These are phyloP conservation scores for Dromius quadrimaculatus DNA, from an alignment of 2,888 invertebrate species.

Conservation along the genomic window DNA sequence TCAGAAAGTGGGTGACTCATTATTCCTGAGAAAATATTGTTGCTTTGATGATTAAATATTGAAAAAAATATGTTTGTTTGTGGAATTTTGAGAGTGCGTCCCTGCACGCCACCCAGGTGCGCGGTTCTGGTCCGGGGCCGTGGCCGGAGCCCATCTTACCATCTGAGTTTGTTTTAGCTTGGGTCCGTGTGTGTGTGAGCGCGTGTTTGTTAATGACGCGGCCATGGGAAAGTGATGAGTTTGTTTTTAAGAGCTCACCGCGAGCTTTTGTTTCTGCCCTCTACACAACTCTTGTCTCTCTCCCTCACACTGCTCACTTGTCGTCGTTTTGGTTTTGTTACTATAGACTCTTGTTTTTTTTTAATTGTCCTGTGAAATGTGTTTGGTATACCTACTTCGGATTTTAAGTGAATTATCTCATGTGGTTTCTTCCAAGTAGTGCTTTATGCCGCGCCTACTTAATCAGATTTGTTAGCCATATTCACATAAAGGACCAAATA, in stretches of 20 bases:
- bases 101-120: slow-evolving; percentile 50
- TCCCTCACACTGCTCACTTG: not conserved
- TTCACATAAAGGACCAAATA: too few species aligned
- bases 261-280: slow-evolving; percentile 48
- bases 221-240: slow-evolving; percentile 65
- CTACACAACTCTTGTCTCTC: not conserved
- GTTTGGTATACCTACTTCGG: slow-evolving; percentile 10
- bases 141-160: slow-evolving; percentile 14
- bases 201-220: slow-evolving; percentile 65
- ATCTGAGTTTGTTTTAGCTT: slow-evolving; percentile 42
- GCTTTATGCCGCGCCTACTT: slow-evolving; percentile 13
- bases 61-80: too few species aligned
- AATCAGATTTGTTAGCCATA: not conserved
- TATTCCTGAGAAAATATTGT: too few species aligned
- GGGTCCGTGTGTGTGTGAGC: slow-evolving; percentile 29
- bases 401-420: slow-evolving; percentile 17
- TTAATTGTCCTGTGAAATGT: slow-evolving; percentile 12
- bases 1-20: too few species aligned
- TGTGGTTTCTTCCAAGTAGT: not conserved
- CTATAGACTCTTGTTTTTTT: slow-evolving; percentile 1
- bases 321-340: slow-evolving; percentile 23
- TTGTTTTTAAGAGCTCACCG: slow-evolving; percentile 56
- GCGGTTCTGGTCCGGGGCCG: slow-evolving; percentile 25
- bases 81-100: slow-evolving; percentile 5
- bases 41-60: too few species aligned